phyloP scores from a whole-genome alignment of 2,888 invertebrate species.

The Onthophagus sagittarius region DNA sequence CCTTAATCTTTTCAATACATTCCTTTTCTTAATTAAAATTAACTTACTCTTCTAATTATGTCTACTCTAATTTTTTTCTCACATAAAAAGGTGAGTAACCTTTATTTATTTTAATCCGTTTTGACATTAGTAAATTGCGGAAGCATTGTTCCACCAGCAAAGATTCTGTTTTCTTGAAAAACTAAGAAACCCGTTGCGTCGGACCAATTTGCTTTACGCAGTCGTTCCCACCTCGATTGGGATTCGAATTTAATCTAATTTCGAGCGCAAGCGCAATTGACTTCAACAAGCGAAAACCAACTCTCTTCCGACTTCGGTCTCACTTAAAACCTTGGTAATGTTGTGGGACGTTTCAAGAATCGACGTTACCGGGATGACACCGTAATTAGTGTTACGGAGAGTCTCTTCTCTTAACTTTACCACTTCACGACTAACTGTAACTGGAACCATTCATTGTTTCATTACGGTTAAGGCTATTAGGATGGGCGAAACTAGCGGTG shows the following conservation, averaged over 20 bases:
- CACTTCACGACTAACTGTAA: conserved; percentile 9
- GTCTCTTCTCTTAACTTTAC: too few species aligned
- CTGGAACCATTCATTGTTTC: conserved; percentile 18
- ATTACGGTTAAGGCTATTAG: conserved; percentile 17
- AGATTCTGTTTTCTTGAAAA: neutral
- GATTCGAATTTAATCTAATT: neutral
- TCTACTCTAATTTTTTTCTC: neutral
- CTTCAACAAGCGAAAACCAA: neutral
- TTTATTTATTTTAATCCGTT: neutral
- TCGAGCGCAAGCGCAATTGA: neutral
- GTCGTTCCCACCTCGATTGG: neutral
- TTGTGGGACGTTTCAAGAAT: neutral
- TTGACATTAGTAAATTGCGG: neutral
- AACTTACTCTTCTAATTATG: neutral
- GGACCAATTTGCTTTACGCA: neutral
- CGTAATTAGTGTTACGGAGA: neutral
- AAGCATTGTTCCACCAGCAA: neutral
- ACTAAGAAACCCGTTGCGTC: neutral
- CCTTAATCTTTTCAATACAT: neutral
- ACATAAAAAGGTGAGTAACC: neutral
- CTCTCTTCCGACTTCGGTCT: neutral
- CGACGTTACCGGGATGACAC: neutral
- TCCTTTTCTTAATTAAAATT: neutral
- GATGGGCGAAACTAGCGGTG: neutral
- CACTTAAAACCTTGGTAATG: too few species aligned